Evolutionary conservation across 1,140 invertebrate species (phyloP), one percentile per base, ranked within the genome.

Genomic region (Bombus vancouverensis): DNA sequence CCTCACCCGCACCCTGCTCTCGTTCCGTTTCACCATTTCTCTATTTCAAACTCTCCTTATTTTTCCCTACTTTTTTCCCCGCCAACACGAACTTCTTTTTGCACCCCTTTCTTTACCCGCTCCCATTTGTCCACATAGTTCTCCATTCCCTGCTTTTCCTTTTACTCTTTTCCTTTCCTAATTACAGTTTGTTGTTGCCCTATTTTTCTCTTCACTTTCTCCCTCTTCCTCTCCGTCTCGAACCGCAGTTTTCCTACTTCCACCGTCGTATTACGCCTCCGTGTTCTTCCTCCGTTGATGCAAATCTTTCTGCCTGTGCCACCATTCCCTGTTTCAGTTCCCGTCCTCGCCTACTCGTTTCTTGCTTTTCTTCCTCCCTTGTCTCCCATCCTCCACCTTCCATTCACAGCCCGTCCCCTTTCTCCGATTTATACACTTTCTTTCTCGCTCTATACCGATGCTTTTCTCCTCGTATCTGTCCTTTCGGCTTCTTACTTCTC

Each of bases 151-250:
- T 5, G 78, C 18, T 37, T 47, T 32, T 34, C 32, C 53, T n/a
- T 53, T 42, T 71, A 32, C 25, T 25, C 37, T 71, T 78, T 59
- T 70, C 47, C 34, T 32, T 71, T 39, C 32, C 75, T 84, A 78
- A 84, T 84, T 84, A 84, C 75, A 57, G 66, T 84, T 79, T 44
- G 75, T 84, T 71, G 74, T 79, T 84, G 66, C 57, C 66, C 74
- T 44, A 65, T 70, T 76, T 84, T 59, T 22, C 28, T 18, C 42
- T 34, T 6, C 34, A 3, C 25, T 57, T 34, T 53, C 39, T 18
- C 25, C 6, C 5, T 34, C 22, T 57, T 34, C 37, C 5, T 34
- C 22, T 42, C 44, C 37, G 18, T 25, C 66, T 4, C 15, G 18
- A 37, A 34, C 28, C 59, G 28, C 39, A 53, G 32, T 39, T 68